Evolutionary conservation across 2,113 vertebrate genomes (phyloP).

Genomic region (Dasyurus viverrinus): DNA sequence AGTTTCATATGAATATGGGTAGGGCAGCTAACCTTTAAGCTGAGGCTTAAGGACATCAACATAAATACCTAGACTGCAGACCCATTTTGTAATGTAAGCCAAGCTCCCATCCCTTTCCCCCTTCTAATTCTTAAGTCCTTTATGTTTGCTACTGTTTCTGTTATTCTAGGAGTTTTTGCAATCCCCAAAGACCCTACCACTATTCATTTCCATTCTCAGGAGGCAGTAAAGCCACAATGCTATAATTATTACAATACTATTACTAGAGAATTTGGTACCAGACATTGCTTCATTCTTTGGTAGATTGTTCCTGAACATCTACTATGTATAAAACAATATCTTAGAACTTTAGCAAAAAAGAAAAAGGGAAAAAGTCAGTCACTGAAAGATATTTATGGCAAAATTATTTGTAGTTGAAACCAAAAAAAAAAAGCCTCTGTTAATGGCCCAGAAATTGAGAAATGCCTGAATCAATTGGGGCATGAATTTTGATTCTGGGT

Average conservation of each 20-base stretch:
- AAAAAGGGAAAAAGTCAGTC: background rate
- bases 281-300: background rate
- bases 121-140: background rate
- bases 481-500: background rate
- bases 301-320: background rate
- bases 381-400: background rate
- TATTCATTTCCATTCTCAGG: background rate
- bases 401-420: background rate
- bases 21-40: background rate
- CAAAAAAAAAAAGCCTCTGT: background rate
- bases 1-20: background rate
- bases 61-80: background rate
- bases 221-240: background rate
- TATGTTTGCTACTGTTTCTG: background rate
- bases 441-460: background rate
- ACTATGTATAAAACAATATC: background rate
- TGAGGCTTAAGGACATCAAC: background rate
- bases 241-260: background rate
- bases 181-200: background rate
- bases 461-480: background rate
- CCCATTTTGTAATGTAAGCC: background rate
- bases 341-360: background rate
- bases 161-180: background rate
- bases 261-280: background rate
- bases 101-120: background rate